Conservation (phyloP, 92 coral and sea anemone species). For the Phenganax subtilis region DNA sequence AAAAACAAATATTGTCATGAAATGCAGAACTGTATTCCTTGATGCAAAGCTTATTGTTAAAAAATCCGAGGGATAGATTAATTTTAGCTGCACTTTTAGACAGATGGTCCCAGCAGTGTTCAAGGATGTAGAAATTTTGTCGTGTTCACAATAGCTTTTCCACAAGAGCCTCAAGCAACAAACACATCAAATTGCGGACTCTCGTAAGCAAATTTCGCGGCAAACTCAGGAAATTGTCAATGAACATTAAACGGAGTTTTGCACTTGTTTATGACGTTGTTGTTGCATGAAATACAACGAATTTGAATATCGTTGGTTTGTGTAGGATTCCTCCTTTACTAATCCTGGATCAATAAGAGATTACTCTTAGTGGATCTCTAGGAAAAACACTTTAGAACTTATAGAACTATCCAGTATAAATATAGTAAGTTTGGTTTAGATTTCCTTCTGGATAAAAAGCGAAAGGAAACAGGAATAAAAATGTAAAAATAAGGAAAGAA, state of each 20-base stretch:
- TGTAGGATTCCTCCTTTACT: too few species aligned
- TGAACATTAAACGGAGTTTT: constrained; percentile 12
- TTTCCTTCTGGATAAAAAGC: too few species aligned
- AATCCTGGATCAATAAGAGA: too few species aligned
- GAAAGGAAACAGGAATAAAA: too few species aligned
- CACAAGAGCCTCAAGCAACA: background rate
- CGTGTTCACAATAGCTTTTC: background rate
- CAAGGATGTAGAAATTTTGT: background rate
- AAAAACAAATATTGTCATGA: background rate
- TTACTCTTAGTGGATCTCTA: too few species aligned
- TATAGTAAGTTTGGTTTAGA: too few species aligned
- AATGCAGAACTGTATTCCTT: background rate
- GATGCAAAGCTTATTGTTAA: background rate
- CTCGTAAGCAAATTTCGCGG: background rate
- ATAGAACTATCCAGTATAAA: too few species aligned
- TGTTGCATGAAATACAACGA: background rate
- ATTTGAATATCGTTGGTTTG: too few species aligned
- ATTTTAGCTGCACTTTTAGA: background rate
- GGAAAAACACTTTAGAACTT: too few species aligned
- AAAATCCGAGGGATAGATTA: background rate
- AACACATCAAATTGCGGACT: background rate
- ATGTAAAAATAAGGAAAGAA: constrained; percentile 8
- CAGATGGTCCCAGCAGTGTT: background rate
- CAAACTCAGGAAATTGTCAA: background rate
- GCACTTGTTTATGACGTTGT: background rate